Evolutionary conservation across 2,888 invertebrate genomes (phyloP).

Genomic region (Vannuccia rotundouncinata): DNA sequence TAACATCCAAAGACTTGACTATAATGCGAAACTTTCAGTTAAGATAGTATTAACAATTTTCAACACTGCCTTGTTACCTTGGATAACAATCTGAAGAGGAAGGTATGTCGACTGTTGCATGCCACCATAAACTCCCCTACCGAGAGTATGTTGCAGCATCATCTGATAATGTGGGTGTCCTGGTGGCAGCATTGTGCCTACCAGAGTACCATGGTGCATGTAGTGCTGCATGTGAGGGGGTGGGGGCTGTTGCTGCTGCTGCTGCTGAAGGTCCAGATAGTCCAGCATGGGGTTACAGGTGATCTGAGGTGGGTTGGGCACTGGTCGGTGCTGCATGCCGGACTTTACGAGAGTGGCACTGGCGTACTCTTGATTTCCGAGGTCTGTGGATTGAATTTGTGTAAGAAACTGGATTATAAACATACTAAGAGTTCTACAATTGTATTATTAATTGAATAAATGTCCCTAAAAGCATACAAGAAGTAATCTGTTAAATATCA

Average conservation of each 20-base stretch:
- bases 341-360: conserved; percentile 1
- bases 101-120: not conserved
- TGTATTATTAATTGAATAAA: no score
- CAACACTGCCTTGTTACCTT: no score
- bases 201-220: not conserved
- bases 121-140: not conserved
- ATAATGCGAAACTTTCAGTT: no score
- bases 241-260: not conserved
- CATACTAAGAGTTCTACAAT: no score
- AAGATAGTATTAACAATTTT: no score
- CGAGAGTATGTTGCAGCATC: not conserved
- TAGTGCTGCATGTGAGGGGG: not conserved
- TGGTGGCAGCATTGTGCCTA: not conserved
- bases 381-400: not conserved
- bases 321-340: not conserved
- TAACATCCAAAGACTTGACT: no score
- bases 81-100: not conserved
- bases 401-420: not conserved
- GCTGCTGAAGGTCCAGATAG: not conserved
- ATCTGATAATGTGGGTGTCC: not conserved
- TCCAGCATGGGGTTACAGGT: conserved; percentile 10
- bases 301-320: not conserved
- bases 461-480: no score
- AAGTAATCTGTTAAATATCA: no score
- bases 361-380: not conserved